Base-by-base conservation (phyloP, 92 coral and sea anemone species). In the Virgularia gustaviana region DNA sequence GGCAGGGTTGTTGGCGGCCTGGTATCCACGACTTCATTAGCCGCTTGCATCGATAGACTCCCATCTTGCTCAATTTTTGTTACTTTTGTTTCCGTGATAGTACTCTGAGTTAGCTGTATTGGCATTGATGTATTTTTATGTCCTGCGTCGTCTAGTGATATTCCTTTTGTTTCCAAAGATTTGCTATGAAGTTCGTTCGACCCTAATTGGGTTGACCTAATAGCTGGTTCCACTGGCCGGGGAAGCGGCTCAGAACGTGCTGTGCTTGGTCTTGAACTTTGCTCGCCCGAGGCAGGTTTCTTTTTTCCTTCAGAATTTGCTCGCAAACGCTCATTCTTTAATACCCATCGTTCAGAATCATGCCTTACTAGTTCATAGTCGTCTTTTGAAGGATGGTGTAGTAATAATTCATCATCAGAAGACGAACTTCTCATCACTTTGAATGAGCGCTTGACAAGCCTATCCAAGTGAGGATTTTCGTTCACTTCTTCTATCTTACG, bases 381-480 rank as follows among this genome's bases (percentile, higher is more conserved):
- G 11, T 16, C 36, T 27, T 49, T 61, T 20, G 36, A 29, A 2
- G 30, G 7, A 6, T 52, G 10, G 58, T 3, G 22, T 12, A 16
- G 5, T 22, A 15, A 2, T 7, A 22, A 28, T 22, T 52, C 57
- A 12, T 47, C 51, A n/a, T 41, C 8, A 41, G 72, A 39, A 23
- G 42, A 43, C n/a, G n/a, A n/a, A 15, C 51, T 31, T 68, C 44
- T 49, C 6, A 65, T 65, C n/a, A 68, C 15, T 49, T 49, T 43
- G 36, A 68, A 68, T 16, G 75, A 68, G 28, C 75, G 75, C 0
- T 68, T 49, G 23, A 68, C 75, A 0, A 68, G 75, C 27, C 75
- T 29, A 34, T 68, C 75, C 6, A 30, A 39, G 4, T 49, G 45
- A 31, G 43, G 53, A 13, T 32, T 39, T n/a, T 31, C 44, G 1